Evolutionary conservation across 1,140 invertebrate genomes (phyloP).

Genomic region (Microplitis mediator): DNA sequence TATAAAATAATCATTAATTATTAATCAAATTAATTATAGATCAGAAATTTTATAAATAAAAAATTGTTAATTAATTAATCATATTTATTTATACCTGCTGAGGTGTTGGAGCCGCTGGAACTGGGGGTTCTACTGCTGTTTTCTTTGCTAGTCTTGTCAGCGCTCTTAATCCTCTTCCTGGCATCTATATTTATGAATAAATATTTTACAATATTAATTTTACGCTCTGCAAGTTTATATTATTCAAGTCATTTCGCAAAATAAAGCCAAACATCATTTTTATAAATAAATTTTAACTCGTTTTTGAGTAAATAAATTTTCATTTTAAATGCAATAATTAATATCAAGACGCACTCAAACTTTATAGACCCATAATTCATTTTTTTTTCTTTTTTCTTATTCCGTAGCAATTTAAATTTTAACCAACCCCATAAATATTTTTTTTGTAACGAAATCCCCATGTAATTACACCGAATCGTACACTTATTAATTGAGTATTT

Average conservation of each 20-base stretch:
- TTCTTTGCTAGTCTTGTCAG: slow-evolving; percentile 35
- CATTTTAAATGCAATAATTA: background rate
- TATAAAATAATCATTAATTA: slow-evolving; percentile 37
- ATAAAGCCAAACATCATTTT: slow-evolving; percentile 1
- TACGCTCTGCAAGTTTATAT: background rate
- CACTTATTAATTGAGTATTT: slow-evolving; percentile 1
- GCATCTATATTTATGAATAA: slow-evolving; percentile 42
- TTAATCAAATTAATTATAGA: background rate
- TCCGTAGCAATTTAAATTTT: too few relatives aligned
- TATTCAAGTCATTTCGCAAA: background rate
- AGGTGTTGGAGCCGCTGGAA: slow-evolving; percentile 48
- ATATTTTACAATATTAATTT: background rate
- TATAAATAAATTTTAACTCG: slow-evolving; percentile 15
- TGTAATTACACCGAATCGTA: background rate
- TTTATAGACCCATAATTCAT: slow-evolving; percentile 51
- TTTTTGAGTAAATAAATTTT: background rate
- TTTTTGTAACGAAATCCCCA: too few relatives aligned
- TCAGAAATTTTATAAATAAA: background rate
- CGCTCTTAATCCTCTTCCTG: too few relatives aligned
- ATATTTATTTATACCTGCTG: slow-evolving; percentile 42
- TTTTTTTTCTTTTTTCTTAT: background rate
- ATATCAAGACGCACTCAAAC: slow-evolving; percentile 52
- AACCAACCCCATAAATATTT: too few relatives aligned
- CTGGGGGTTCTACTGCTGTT: slow-evolving; percentile 25
- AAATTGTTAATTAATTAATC: slow-evolving; percentile 2